Conservation (phyloP, 2,797 vertebrate genomes). For the Sphenodon punctatus region DNA sequence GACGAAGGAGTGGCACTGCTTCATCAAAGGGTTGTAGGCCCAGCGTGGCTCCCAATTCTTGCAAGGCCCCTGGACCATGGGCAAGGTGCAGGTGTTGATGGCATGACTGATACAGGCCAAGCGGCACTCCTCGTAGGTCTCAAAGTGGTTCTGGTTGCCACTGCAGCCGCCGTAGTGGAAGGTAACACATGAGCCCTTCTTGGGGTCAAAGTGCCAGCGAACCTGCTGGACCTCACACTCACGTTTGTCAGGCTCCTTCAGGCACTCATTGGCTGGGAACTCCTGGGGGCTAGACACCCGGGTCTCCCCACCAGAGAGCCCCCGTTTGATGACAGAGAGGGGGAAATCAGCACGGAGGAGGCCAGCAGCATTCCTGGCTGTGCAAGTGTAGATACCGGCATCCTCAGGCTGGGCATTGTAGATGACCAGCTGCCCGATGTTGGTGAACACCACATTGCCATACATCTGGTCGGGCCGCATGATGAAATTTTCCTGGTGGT, state of each 20-base stretch:
- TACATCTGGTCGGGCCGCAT: constrained; percentile 98
- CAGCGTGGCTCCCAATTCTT: constrained; percentile 90
- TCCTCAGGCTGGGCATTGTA: constrained; percentile 92
- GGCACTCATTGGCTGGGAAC: constrained; percentile 83
- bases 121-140: constrained; percentile 92
- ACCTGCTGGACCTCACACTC: constrained; percentile 79
- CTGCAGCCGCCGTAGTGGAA: constrained; percentile 88
- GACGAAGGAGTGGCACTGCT: constrained; percentile 88
- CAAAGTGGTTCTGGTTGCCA: constrained; percentile 85
- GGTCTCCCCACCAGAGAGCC: constrained; percentile 54
- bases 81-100: constrained; percentile 83
- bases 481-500: constrained; percentile 83
- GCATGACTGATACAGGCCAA: constrained; percentile 83
- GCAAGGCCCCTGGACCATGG: constrained; percentile 93
- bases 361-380: constrained; percentile 86
- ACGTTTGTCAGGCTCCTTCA: constrained; percentile 77
- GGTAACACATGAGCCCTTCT: constrained; percentile 84
- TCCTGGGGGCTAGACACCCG: constrained; percentile 51
- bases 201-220: constrained; percentile 89
- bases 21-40: constrained; percentile 89
- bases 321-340: constrained; percentile 85
- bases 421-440: constrained; percentile 94
- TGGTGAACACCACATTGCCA: constrained; percentile 95
- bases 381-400: constrained; percentile 92
- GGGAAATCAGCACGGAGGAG: constrained; percentile 91